Percentiles rank a stretch among this genome's conserved stretches.
Conservation (phyloP, 2,888 invertebrate genomes). For the Rhynchonema sp. region DNA sequence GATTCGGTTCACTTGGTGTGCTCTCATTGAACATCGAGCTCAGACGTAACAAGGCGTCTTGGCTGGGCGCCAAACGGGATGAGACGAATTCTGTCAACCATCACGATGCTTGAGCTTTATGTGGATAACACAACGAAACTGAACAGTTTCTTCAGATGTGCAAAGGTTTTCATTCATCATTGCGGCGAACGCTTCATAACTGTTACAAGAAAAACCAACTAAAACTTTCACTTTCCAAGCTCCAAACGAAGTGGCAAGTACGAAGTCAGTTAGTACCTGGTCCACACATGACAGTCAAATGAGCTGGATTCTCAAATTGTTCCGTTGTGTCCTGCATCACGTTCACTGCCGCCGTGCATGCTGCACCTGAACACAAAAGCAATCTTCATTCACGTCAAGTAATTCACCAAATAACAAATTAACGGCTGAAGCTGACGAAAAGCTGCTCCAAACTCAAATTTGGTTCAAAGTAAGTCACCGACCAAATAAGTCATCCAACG, state of each 20-base stretch:
- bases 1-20: constrained; percentile 8
- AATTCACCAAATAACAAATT: too few relatives aligned
- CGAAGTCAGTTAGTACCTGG: constrained; percentile 36
- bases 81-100: constrained; percentile 30
- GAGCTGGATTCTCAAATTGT: constrained; percentile 48
- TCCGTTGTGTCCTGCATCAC: constrained; percentile 39
- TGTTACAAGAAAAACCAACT: background rate
- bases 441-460: too few relatives aligned
- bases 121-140: too few relatives aligned
- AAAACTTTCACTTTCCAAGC: too few relatives aligned
- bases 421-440: too few relatives aligned
- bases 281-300: constrained; percentile 45
- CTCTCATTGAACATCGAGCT: constrained; percentile 9
- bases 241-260: background rate
- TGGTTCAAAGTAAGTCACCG: too few relatives aligned
- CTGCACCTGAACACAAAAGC: background rate
- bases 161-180: too few relatives aligned
- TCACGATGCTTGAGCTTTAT: too few relatives aligned
- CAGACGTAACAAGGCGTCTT: constrained; percentile 17
- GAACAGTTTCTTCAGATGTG: too few relatives aligned
- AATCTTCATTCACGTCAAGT: too few relatives aligned
- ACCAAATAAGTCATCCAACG: too few relatives aligned
- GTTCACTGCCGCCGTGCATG: constrained; percentile 25
- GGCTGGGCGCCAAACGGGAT: constrained; percentile 22
- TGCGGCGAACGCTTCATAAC: too few relatives aligned